A percentile compares a stretch with the other conserved stretches of the same genome.
phyloP scores from a whole-genome alignment of 1,140 invertebrate genomes.

The Acromyrmex charruanus region DNA sequence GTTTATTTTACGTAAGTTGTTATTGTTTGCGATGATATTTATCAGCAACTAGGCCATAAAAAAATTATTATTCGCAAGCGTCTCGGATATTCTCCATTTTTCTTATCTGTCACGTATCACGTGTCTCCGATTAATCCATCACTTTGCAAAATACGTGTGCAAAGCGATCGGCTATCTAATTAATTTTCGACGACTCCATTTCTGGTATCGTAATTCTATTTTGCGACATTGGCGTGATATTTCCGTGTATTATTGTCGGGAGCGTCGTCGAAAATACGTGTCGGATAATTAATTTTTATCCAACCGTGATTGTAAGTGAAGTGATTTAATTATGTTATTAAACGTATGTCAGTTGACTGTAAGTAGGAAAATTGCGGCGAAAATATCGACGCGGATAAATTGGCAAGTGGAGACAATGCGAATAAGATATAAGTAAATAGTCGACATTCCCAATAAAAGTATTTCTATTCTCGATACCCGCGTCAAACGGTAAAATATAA shows the following conservation, averaged over 20 bases:
- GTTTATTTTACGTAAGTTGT: neutral
- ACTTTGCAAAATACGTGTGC: conserved; percentile 47
- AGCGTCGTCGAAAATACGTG: conserved; percentile 63
- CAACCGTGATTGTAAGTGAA: conserved; percentile 42
- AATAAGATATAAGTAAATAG: conserved; percentile 64
- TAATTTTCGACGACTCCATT: conserved; percentile 61
- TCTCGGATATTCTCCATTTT: conserved; percentile 42
- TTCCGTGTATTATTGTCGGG: conserved; percentile 63
- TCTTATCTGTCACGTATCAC: conserved; percentile 44
- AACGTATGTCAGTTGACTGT: conserved; percentile 70
- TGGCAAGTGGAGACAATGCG: conserved; percentile 56
- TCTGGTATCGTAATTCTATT: conserved; percentile 70
- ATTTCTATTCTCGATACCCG: conserved; percentile 19
- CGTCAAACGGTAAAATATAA: conserved; percentile 43
- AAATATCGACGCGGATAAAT: conserved; percentile 67
- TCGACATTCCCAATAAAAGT: conserved; percentile 24
- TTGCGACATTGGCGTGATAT: conserved; percentile 59
- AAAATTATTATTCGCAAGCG: conserved; percentile 30
- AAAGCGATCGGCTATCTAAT: conserved; percentile 63
- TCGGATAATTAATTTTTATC: conserved; percentile 72
- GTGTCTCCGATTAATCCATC: conserved; percentile 42
- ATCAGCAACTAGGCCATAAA: neutral
- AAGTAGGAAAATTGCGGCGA: conserved; percentile 62
- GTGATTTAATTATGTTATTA: conserved; percentile 69
- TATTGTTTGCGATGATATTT: conserved; percentile 1